Conservation (phyloP, 2,888 invertebrate species). For the Cyrtodaria siliqua region DNA sequence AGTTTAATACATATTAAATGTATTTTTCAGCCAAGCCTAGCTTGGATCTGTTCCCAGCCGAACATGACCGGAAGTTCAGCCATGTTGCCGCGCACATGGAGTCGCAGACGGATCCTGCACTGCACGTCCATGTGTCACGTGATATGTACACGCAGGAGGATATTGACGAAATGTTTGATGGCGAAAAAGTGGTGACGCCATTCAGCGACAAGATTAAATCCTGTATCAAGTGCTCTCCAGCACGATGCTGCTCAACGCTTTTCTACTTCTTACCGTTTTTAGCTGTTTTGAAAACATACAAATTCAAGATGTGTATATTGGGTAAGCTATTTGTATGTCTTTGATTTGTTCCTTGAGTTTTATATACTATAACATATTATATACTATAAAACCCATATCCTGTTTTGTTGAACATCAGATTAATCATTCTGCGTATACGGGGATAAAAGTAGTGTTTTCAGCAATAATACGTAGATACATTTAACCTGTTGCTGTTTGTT, state of each 20-base stretch:
- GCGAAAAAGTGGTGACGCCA: neutral
- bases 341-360: neutral
- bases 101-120: constrained; percentile 17
- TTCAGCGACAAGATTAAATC: neutral
- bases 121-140: constrained; percentile 29
- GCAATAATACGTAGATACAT: no score
- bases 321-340: constrained; percentile 8
- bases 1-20: no score
- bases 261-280: constrained; percentile 28
- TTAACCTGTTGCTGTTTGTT: neutral
- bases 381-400: neutral
- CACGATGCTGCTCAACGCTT: neutral
- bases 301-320: neutral
- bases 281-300: constrained; percentile 23
- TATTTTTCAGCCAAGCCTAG: constrained; percentile 31
- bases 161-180: constrained; percentile 27
- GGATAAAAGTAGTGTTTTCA: no score
- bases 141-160: constrained; percentile 44
- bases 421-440: neutral
- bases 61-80: constrained; percentile 33
- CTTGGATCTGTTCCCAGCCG: constrained; percentile 25
- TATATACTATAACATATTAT: neutral
- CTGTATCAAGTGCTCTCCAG: neutral
- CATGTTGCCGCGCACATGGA: constrained; percentile 25
- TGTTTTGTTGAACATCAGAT: neutral